These are phyloP conservation scores for Andrena praecox DNA, from an alignment of 2,888 invertebrate genomes.

Conservation along the genomic window DNA sequence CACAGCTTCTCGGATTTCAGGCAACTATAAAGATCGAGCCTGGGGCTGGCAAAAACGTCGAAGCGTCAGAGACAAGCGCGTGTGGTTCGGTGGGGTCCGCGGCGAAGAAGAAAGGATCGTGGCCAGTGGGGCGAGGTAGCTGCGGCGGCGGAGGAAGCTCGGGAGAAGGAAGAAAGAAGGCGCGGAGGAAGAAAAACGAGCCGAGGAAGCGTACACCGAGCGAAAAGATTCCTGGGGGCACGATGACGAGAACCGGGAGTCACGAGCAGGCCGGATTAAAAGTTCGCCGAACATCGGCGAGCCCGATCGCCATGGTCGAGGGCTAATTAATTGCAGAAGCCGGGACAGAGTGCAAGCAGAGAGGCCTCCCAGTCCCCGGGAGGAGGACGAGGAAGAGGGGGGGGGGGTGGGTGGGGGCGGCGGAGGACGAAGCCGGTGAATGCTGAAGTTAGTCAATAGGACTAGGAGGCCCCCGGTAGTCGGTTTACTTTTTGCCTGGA, in stretches of 20 bases:
- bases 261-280: slow-evolving; percentile 79
- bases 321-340: slow-evolving; percentile 82
- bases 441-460: slow-evolving; percentile 78
- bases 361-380: slow-evolving; percentile 15
- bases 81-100: slow-evolving; percentile 33
- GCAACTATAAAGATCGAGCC: not conserved
- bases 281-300: slow-evolving; percentile 79
- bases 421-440: slow-evolving; percentile 59
- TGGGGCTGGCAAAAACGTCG: not conserved
- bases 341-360: slow-evolving; percentile 63
- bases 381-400: slow-evolving; percentile 23
- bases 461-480: slow-evolving; percentile 70
- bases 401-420: slow-evolving; percentile 26
- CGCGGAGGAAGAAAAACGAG: slow-evolving; percentile 29
- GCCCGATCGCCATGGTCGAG: slow-evolving; percentile 77
- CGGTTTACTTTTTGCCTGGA: slow-evolving; percentile 79
- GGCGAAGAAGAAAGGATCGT: slow-evolving; percentile 31
- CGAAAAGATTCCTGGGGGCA: slow-evolving; percentile 70
- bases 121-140: not conserved
- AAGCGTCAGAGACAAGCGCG: slow-evolving; percentile 29
- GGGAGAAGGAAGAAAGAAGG: slow-evolving; percentile 16
- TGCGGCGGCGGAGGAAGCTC: slow-evolving; percentile 17
- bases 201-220: slow-evolving; percentile 46
- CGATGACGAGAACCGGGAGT: slow-evolving; percentile 73
- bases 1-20: not conserved